phyloP scores from a whole-genome alignment of 2,113 vertebrate species.

The Semicossyphus pulcher region DNA sequence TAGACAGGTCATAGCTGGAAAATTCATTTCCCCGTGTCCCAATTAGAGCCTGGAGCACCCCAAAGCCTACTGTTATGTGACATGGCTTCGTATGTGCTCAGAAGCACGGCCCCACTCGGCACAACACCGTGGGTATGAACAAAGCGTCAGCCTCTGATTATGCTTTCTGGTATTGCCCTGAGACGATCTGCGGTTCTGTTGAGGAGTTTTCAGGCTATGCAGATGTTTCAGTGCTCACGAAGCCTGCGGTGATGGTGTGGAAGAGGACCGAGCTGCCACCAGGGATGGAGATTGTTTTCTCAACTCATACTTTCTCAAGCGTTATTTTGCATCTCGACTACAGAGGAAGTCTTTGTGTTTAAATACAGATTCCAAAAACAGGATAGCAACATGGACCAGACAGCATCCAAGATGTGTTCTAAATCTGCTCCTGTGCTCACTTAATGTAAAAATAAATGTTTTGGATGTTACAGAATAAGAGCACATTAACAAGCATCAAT shows the following conservation, averaged over 20 bases:
- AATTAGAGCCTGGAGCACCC: slow-evolving; percentile 75
- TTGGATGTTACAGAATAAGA: too few species aligned
- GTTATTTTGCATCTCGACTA: slow-evolving; percentile 22
- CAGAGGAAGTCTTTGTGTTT: slow-evolving; percentile 9
- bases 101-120: slow-evolving; percentile 40
- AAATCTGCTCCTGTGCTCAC: not conserved
- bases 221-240: slow-evolving; percentile 61
- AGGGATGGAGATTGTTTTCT: slow-evolving; percentile 45
- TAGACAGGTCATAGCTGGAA: slow-evolving; percentile 68
- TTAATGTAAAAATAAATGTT: too few species aligned
- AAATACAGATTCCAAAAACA: not conserved
- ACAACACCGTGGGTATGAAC: slow-evolving; percentile 54
- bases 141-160: slow-evolving; percentile 66
- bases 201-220: slow-evolving; percentile 70
- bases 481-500: too few species aligned
- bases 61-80: slow-evolving; percentile 65
- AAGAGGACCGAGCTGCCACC: slow-evolving; percentile 44
- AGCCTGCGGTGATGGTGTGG: slow-evolving; percentile 45
- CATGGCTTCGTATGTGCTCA: slow-evolving; percentile 62
- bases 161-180: slow-evolving; percentile 60
- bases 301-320: slow-evolving; percentile 46
- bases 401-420: not conserved
- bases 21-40: slow-evolving; percentile 74
- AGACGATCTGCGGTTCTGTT: slow-evolving; percentile 58
- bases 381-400: not conserved